Percentiles rank a stretch among this genome's conserved stretches.
Evolutionary conservation across 2,113 vertebrate species (phyloP).

Genomic region (Antechinus flavipes): DNA sequence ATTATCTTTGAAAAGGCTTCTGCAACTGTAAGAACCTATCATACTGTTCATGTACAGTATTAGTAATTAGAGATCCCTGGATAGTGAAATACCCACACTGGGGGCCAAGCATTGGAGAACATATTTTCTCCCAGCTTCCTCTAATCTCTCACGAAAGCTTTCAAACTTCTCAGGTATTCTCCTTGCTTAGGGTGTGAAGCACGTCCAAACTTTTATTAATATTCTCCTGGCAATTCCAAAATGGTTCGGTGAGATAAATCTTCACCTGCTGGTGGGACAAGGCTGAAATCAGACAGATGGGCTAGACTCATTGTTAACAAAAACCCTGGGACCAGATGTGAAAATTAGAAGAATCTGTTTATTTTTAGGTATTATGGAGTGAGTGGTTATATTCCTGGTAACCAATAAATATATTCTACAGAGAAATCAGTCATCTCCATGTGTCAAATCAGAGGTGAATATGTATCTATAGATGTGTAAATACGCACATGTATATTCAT

Average conservation of each 20-base stretch:
- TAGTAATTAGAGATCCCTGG: slow-evolving; percentile 90
- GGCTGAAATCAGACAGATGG: slow-evolving; percentile 64
- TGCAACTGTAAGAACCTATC: slow-evolving; percentile 89
- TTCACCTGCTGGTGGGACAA: slow-evolving; percentile 52
- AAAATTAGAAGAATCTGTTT: not conserved
- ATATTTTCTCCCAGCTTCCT: slow-evolving; percentile 82
- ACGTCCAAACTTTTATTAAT: slow-evolving; percentile 84
- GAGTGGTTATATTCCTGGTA: not conserved
- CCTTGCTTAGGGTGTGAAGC: slow-evolving; percentile 70
- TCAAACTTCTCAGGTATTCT: slow-evolving; percentile 83
- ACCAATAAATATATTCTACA: not conserved
- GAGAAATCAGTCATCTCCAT: not conserved
- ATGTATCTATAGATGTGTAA: no score
- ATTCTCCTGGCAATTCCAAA: slow-evolving; percentile 74
- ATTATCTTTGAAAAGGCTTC: slow-evolving; percentile 91
- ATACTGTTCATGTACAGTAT: slow-evolving; percentile 88
- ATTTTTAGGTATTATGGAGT: not conserved
- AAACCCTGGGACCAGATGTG: slow-evolving; percentile 18
- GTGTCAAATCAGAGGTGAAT: not conserved
- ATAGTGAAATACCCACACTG: slow-evolving; percentile 85
- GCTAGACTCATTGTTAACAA: slow-evolving; percentile 36
- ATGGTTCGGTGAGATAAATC: slow-evolving; percentile 69
- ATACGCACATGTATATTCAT: no score
- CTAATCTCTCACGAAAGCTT: slow-evolving; percentile 83
- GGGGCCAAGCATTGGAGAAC: slow-evolving; percentile 82